These are phyloP conservation scores for Cyprinodon tularosa DNA, from an alignment of 2,113 vertebrate species.

Conservation along the genomic window DNA sequence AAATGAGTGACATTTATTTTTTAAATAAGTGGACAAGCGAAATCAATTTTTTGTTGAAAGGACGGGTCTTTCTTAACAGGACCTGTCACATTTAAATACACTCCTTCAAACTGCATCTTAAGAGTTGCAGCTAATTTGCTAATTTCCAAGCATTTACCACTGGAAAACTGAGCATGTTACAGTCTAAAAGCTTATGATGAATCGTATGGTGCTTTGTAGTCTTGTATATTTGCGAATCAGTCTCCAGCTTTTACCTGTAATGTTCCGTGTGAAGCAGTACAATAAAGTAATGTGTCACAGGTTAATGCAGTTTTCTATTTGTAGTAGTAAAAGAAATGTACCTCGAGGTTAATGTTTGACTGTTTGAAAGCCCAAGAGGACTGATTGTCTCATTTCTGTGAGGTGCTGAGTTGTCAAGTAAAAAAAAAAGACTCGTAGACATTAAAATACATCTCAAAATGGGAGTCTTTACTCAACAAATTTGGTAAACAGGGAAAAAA, in stretches of 20 bases:
- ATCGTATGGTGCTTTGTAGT: constrained; percentile 1
- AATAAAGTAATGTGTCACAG: constrained; percentile 17
- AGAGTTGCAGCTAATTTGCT: fast-evolving
- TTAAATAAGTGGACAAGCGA: not conserved
- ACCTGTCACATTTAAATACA: not conserved
- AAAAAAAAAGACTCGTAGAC: not conserved
- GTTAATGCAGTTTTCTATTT: not conserved
- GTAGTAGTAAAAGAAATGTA: not conserved
- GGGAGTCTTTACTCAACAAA: not conserved
- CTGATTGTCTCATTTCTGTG: not conserved
- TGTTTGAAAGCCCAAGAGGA: not conserved
- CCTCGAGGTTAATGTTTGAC: not conserved
- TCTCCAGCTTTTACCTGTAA: constrained; percentile 27
- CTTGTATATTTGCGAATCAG: constrained; percentile 11
- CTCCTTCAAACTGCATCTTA: not conserved
- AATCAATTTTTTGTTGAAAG: not conserved
- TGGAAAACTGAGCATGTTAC: constrained; percentile 3
- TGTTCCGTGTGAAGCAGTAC: constrained; percentile 4
- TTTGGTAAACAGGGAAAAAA: too few relatives aligned
- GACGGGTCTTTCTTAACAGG: not conserved
- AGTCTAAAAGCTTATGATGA: not conserved
- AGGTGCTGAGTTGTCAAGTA: not conserved
- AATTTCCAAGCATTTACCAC: not conserved
- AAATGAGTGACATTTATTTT: not conserved
- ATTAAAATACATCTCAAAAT: not conserved